Base-by-base conservation (phyloP, 1,140 invertebrate species). In the Aphelinus atriplicis region DNA sequence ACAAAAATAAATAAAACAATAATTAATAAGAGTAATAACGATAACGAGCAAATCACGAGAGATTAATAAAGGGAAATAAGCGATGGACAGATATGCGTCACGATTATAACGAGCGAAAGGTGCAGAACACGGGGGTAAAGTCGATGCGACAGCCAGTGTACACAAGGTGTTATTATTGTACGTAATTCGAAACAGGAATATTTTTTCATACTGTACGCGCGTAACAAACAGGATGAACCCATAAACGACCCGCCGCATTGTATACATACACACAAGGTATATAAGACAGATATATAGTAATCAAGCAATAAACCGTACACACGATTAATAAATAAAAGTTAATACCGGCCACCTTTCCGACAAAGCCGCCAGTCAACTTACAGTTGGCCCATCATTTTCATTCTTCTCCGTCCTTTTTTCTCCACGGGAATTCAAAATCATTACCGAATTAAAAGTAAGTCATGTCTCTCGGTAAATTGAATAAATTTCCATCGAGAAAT, bases 141-240 rank as follows among this genome's bases (percentile, higher is more conserved):
- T 56, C 4, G 26, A 53, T 3, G 10, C 2, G 43, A 67, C 46
- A 50, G 47, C 46, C 0, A 45, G 47, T 69, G 46, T 50, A 58
- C 53, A n/a, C 63, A 50, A 66, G 42, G 43, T 58, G 65, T 74
- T 66, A 55, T 73, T 53, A 66, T 66, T 73, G 45, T 62, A 73
- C 26, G 63, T 73, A 74, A 55, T 50, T 51, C 48, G 63, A 64
- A 75, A 79, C 78, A 73, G 80, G 79, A 82, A 81, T 82, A 82
- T 82, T 82, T 88, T 87, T 88, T 87, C 85, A 87, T 86, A 86
- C 83, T 79, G 77, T 77, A 79, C 77, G 75, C 67, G 62, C 55
- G 43, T 55, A 64, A 26, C 45, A 10, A 70, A 75, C 47, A 67
- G 61, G 43, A 75, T 46, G n/a, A 69, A 58, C 56, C 66, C 60